Base-by-base conservation (phyloP, 2,113 vertebrate species). In the Ancistrus triradiatus region DNA sequence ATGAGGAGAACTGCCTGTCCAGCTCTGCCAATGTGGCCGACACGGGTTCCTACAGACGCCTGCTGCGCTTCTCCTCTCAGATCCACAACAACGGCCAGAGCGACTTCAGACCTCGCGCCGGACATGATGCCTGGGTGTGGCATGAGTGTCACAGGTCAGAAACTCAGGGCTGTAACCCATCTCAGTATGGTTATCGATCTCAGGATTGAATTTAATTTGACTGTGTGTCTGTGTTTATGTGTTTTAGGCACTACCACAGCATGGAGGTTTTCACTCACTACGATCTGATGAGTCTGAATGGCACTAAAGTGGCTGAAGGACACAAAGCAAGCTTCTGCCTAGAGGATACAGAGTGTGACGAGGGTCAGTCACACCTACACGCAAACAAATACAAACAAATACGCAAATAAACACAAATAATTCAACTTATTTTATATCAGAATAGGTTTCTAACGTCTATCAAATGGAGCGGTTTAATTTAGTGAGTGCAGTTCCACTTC, bases 191-290 rank as follows among this genome's bases (percentile, higher is more conserved):
- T n/a, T n/a, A n/a, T n/a, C n/a, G n/a, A n/a, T n/a, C n/a, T n/a
- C n/a, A n/a, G n/a, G n/a, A n/a, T n/a, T n/a, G n/a, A n/a, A n/a
- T n/a, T n/a, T n/a, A n/a, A n/a, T n/a, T n/a, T 51, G 38, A 52
- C 25, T 61, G 40, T 51, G 13, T 21, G 4, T 70, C 18, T 63
- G 15, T 46, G 21, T 55, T 61, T 56, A 18, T 72, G 40, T 42
- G 63, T 57, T n/a, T 78, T 44, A 98, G 96, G 77, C 95, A 98
- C 74, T 98, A 92, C 84, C 95, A 98, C 89, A 98, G 95, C 74
- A 98, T 98, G 91, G 95, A 98, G 55, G 92, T 98, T 0, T 98
- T 98, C 73, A 97, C 95, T n/a, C 88, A 95, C 84, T 98, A 98
- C 0, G 95, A 97, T 51, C 77, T 98, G 8, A 19, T 97, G 70